Base-by-base conservation (phyloP, 1,140 invertebrate genomes). In the Pemphigus obesinymphae region DNA sequence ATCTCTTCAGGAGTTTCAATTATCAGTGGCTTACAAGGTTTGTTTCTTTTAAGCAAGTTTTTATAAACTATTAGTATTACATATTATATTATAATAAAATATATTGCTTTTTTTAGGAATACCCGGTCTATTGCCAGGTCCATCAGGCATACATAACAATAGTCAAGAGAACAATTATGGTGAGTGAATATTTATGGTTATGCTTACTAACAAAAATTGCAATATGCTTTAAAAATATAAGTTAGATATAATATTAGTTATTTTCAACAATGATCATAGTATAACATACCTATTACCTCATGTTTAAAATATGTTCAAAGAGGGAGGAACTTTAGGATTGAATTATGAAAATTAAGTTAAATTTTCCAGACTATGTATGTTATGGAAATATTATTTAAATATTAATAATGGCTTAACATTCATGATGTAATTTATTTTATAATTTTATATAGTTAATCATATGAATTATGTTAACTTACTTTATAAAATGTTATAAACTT, bases 61-160 rank as follows among this genome's bases (percentile, higher is more conserved):
- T 55, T 37, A 23, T 81, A 17, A 55, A 80, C 82, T 70, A 40
- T 63, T 43, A 68, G 0, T 29, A 31, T n/a, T 31, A 43, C 37
- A 70, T n/a, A 43, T 23, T 53, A 82, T 5, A 23, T n/a, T 17
- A 45, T n/a, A 8, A 37, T 37, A n/a, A n/a, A 34, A 66, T 66
- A 11, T 37, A 20, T 37, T 15, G 8, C 11, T 45, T 85, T 82
- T 85, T 86, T 7, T 83, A 89, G 86, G 87, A 85, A 86, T 91
- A 85, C 87, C 89, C 86, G 92, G 92, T 84, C 88, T 94, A 81
- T 89, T 95, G 87, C 93, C 94, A 81, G 94, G 94, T 86, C 94
- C 94, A 17, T 95, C 94, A 37, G 93, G 93, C 84, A 92, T 95
- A 85, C 92, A 92, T 83, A 90, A 87, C 86, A 88, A 89, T 86